Percentiles rank a stretch among this genome's conserved stretches.
Conservation (phyloP, 2,888 invertebrate species). For the Pherbina coryleti region DNA sequence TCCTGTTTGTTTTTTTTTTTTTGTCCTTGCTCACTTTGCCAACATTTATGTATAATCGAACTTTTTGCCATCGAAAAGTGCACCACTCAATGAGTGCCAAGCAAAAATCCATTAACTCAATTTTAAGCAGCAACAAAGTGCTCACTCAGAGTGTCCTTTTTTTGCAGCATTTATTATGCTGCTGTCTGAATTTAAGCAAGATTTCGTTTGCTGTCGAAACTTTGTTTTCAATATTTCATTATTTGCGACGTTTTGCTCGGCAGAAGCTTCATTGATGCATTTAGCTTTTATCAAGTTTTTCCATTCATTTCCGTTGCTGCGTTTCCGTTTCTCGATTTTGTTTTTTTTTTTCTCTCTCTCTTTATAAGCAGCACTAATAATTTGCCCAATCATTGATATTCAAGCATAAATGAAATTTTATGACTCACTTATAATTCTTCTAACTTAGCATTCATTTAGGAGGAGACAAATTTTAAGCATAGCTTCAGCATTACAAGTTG, state of each 20-base stretch:
- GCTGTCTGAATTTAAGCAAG: neutral
- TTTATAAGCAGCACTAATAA: neutral
- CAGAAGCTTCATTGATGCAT: neutral
- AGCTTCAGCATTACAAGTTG: neutral
- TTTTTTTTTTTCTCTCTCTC: too few relatives aligned
- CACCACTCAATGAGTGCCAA: too few relatives aligned
- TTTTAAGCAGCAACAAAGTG: neutral
- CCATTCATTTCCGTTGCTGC: neutral
- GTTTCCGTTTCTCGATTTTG: neutral
- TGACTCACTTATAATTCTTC: neutral
- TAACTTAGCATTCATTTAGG: too few relatives aligned
- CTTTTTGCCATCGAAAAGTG: too few relatives aligned
- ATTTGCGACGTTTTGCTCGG: neutral
- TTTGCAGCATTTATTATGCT: neutral
- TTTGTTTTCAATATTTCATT: neutral
- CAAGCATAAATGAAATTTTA: neutral
- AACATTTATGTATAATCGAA: too few relatives aligned
- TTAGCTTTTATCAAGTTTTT: neutral
- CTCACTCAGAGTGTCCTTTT: neutral
- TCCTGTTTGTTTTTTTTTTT: neutral
- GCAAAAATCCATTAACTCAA: constrained; percentile 1
- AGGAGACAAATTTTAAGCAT: neutral
- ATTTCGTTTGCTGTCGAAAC: neutral
- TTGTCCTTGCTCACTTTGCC: neutral
- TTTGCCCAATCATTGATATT: neutral